Evolutionary conservation across 2,888 invertebrate genomes (phyloP).

Genomic region (Campoplex capitator): DNA sequence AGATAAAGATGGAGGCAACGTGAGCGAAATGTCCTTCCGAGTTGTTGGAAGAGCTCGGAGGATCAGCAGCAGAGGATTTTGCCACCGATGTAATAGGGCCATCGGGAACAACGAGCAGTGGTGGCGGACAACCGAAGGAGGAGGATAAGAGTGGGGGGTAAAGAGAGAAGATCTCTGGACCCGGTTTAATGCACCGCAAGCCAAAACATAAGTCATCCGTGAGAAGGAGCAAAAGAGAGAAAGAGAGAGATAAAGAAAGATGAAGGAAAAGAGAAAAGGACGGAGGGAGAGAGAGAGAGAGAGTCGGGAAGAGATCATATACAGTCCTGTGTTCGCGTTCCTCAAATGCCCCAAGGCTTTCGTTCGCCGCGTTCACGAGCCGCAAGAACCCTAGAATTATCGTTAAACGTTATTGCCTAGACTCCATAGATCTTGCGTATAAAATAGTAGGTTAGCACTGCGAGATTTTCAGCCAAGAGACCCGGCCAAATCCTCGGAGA

Average conservation of each 20-base stretch:
- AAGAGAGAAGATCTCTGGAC: slow-evolving; percentile 53
- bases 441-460: slow-evolving; percentile 83
- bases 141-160: slow-evolving; percentile 17
- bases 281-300: slow-evolving; percentile 69
- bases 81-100: slow-evolving; percentile 54
- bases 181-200: slow-evolving; percentile 73
- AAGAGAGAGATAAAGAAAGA: slow-evolving; percentile 54
- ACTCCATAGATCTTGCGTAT: slow-evolving; percentile 84
- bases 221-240: slow-evolving; percentile 68
- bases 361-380: slow-evolving; percentile 75
- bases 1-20: slow-evolving; percentile 9
- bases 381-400: slow-evolving; percentile 83
- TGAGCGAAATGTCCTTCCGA: slow-evolving; percentile 29
- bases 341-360: slow-evolving; percentile 63
- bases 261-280: slow-evolving; percentile 72
- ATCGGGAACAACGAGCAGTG: slow-evolving; percentile 60
- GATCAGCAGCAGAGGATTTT: slow-evolving; percentile 3
- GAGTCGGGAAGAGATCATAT: slow-evolving; percentile 22
- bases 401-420: slow-evolving; percentile 84
- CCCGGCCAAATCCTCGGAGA: slow-evolving; percentile 66
- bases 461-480: slow-evolving; percentile 61
- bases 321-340: slow-evolving; percentile 50
- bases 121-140: slow-evolving; percentile 23
- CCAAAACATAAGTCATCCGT: slow-evolving; percentile 81
- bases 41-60: slow-evolving; percentile 38